Evolutionary conservation across 2,797 vertebrate species (phyloP).

Genomic region (Atherinosoma microstoma): DNA sequence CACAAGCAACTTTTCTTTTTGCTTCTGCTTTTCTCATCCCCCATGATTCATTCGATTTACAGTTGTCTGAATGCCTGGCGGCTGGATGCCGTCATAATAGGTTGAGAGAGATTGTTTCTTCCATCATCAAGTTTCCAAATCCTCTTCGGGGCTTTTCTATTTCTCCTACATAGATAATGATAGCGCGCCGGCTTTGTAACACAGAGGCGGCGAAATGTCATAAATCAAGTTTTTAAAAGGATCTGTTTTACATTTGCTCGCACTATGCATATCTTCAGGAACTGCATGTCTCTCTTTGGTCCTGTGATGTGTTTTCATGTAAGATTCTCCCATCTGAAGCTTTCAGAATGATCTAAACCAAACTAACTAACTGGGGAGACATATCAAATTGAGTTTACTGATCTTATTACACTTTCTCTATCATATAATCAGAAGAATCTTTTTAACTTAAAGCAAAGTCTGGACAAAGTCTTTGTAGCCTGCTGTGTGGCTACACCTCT

Average conservation of each 20-base stretch:
- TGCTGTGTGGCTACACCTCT: slow-evolving; percentile 20
- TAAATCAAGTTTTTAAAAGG: slow-evolving; percentile 64
- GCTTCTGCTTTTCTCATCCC: slow-evolving; percentile 36
- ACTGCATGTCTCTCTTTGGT: slow-evolving; percentile 33
- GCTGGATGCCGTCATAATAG: slow-evolving; percentile 65
- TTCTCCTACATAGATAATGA: slow-evolving; percentile 60
- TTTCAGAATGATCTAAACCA: slow-evolving; percentile 8
- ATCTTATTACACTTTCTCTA: slow-evolving; percentile 26
- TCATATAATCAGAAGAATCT: slow-evolving; percentile 38
- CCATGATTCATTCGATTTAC: slow-evolving; percentile 71
- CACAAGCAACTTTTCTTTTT: slow-evolving; percentile 40
- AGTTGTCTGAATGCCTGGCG: slow-evolving; percentile 55
- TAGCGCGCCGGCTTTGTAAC: slow-evolving; percentile 48
- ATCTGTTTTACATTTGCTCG: slow-evolving; percentile 33
- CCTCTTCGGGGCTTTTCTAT: slow-evolving; percentile 66
- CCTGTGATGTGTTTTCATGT: slow-evolving; percentile 26
- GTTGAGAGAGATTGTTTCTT: slow-evolving; percentile 58
- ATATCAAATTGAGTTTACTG: slow-evolving; percentile 17
- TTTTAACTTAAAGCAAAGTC: slow-evolving; percentile 33
- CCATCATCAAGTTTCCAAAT: slow-evolving; percentile 68
- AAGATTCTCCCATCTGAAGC: slow-evolving; percentile 9
- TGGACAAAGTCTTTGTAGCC: slow-evolving; percentile 35
- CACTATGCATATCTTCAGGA: slow-evolving; percentile 34
- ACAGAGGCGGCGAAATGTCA: slow-evolving; percentile 29
- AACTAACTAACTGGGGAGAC: slow-evolving; percentile 17